Evolutionary conservation across 37 sponge, comb jelly and placozoan genomes (phyloP).

Genomic region (Spongilla lacustris): DNA sequence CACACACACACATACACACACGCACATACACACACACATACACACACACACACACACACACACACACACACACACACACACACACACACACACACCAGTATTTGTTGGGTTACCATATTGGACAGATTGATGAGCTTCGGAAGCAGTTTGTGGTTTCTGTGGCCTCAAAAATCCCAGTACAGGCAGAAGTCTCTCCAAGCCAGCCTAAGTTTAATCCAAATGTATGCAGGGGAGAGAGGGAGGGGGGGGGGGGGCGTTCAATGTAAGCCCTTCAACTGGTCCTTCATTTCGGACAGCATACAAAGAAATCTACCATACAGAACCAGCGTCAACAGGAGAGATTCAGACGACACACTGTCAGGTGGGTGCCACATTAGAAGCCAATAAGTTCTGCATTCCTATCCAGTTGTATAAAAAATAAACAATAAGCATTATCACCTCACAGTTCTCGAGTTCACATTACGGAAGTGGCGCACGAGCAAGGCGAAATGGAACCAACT

Average conservation of each 20-base stretch:
- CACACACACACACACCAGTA: too few species aligned
- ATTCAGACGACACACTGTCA: neutral
- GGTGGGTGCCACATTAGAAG: too few species aligned
- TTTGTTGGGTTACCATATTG: neutral
- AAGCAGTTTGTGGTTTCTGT: neutral
- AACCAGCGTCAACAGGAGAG: neutral
- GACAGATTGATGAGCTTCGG: neutral
- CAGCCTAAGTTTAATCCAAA: neutral
- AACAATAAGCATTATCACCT: too few species aligned
- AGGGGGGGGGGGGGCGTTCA: too few species aligned
- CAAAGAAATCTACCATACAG: neutral
- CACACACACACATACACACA: too few species aligned
- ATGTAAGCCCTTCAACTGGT: too few species aligned
- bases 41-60: too few species aligned
- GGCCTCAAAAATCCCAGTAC: neutral
- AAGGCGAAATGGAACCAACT: neutral
- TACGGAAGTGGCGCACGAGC: neutral
- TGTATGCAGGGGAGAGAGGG: too few species aligned
- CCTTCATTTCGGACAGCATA: neutral
- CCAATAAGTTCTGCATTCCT: too few species aligned
- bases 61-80: too few species aligned
- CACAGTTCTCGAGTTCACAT: neutral
- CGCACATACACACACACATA: too few species aligned
- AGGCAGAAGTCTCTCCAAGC: neutral
- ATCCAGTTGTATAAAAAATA: too few species aligned